Evolutionary conservation across 2,888 invertebrate genomes (phyloP).

Genomic region (Trichopoda pennipes): DNA sequence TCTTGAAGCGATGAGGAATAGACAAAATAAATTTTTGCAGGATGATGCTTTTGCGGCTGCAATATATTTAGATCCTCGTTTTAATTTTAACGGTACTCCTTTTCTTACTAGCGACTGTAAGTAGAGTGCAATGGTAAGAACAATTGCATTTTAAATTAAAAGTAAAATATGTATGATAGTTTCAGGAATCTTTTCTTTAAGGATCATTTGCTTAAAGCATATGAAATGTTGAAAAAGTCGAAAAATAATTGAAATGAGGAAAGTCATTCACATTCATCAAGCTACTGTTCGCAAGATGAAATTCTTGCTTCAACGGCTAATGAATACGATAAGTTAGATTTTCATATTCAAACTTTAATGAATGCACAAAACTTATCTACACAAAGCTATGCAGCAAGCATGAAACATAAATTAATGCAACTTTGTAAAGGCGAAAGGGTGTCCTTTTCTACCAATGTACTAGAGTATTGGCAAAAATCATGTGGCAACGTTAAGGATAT

Average conservation of each 20-base stretch:
- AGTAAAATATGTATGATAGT: too few species aligned
- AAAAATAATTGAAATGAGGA: neutral
- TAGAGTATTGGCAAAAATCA: neutral
- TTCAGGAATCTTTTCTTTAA: neutral
- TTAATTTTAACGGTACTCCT: conserved; percentile 50
- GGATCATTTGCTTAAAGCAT: neutral
- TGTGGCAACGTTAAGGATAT: neutral
- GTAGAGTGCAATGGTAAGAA: conserved; percentile 21
- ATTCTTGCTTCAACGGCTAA: neutral
- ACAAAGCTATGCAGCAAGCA: too few species aligned
- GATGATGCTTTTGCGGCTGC: conserved; percentile 49
- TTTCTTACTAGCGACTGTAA: neutral
- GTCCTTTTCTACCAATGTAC: neutral
- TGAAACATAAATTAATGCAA: neutral
- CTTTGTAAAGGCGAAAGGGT: neutral
- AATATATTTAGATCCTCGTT: conserved; percentile 49
- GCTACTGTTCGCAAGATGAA: neutral
- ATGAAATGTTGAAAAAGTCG: neutral
- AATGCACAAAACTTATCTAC: neutral
- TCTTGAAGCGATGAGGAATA: conserved; percentile 38
- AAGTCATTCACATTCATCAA: neutral
- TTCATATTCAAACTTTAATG: neutral
- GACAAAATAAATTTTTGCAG: conserved; percentile 41
- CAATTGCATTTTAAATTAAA: neutral
- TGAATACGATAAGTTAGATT: neutral